Percentiles rank a stretch among this genome's conserved stretches.
These are phyloP conservation scores for Mesocentrotus franciscanus DNA, from an alignment of 53 echinoderm and acorn worm species.

Conservation along the genomic window DNA sequence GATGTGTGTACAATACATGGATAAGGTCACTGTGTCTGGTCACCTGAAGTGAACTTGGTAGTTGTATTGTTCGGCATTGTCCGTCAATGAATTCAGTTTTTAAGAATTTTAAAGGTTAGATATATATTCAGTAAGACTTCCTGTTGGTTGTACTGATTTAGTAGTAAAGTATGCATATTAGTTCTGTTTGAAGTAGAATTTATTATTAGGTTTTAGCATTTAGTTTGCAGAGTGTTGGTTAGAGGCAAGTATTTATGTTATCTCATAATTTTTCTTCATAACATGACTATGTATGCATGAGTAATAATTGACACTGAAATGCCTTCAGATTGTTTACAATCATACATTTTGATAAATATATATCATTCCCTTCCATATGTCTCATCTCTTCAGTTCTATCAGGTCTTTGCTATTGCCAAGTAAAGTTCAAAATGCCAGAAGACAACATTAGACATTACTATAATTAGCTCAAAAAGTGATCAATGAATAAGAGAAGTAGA, in stretches of 20 bases:
- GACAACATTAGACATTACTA: not conserved
- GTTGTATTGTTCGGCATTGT: not conserved
- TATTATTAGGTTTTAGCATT: too few species aligned
- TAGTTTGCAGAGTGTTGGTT: too few species aligned
- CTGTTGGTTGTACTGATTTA: not conserved
- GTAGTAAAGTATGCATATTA: not conserved
- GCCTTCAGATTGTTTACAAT: not conserved
- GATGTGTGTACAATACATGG: slow-evolving; percentile 25
- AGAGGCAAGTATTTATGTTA: too few species aligned
- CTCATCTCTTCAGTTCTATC: not conserved
- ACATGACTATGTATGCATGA: not conserved
- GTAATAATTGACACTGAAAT: not conserved
- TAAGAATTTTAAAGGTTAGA: not conserved
- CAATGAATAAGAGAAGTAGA: not conserved
- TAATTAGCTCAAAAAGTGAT: not conserved
- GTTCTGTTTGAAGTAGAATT: not conserved
- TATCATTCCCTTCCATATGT: not conserved
- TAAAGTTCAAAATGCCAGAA: not conserved
- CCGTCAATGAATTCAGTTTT: not conserved
- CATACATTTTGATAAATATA: not conserved
- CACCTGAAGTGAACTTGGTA: slow-evolving; percentile 54
- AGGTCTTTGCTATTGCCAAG: not conserved
- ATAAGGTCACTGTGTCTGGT: slow-evolving; percentile 42
- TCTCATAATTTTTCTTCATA: too few species aligned
- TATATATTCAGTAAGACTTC: not conserved